phyloP scores from a whole-genome alignment of 2,113 vertebrate species.

The Lepidothrix coronata region DNA sequence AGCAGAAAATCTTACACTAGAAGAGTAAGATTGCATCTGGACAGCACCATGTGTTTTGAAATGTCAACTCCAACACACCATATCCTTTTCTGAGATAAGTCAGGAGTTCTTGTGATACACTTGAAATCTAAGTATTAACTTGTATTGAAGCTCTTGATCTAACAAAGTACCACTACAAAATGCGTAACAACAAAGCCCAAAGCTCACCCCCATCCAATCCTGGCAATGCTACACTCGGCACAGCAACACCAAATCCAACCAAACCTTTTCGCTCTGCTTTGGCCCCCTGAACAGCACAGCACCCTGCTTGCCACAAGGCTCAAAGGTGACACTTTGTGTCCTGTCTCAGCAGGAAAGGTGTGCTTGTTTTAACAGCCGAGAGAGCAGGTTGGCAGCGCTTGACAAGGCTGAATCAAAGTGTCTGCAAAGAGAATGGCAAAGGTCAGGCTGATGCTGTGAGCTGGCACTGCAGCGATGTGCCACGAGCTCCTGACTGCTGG shows the following conservation, averaged over 20 bases:
- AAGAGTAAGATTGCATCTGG: too few relatives aligned
- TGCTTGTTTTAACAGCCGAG: background rate
- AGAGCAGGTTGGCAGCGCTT: background rate
- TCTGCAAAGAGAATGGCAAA: background rate
- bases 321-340: accelerated
- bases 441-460: background rate
- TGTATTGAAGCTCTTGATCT: background rate
- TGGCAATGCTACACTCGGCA: background rate
- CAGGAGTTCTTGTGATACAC: background rate
- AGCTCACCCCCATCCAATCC: background rate
- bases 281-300: background rate
- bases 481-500: background rate
- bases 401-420: background rate
- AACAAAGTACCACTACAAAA: background rate
- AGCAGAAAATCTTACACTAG: background rate
- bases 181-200: background rate
- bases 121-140: background rate
- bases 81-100: background rate
- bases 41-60: background rate
- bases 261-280: background rate
- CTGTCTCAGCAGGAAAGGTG: background rate
- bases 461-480: background rate
- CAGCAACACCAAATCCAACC: background rate
- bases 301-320: background rate
- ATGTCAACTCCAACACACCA: background rate